A percentile compares a stretch with the other conserved stretches of the same genome.
Conservation (phyloP, 2,113 vertebrate genomes). For the Bombycilla garrulus region DNA sequence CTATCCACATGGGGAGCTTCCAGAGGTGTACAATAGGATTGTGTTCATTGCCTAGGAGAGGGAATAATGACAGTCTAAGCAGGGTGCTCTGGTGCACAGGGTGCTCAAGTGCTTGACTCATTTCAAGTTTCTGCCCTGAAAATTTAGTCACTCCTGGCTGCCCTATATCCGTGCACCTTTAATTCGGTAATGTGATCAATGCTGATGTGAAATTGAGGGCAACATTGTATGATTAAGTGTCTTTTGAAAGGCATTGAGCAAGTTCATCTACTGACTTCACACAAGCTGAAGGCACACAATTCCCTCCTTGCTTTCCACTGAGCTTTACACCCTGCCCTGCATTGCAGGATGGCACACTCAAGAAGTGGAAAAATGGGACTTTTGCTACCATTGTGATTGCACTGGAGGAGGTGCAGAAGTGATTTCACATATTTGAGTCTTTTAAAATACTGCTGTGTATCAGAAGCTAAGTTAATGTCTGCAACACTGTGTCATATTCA, state of each 20-base stretch:
- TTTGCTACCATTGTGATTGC: background rate
- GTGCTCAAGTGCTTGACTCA: background rate
- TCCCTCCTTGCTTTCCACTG: background rate
- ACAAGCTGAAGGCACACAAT: background rate
- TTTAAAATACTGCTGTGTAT: background rate
- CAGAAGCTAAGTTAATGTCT: background rate
- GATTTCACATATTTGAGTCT: background rate
- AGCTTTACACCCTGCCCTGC: background rate
- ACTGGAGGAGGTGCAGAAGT: background rate
- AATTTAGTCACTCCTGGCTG: background rate
- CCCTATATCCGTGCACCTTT: background rate
- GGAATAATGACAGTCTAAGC: rapidly evolving
- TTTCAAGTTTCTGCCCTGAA: background rate
- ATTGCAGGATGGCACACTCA: background rate
- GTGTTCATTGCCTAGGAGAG: background rate
- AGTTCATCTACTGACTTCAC: background rate
- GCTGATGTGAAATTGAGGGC: background rate
- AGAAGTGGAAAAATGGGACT: background rate
- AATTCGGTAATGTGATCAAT: background rate
- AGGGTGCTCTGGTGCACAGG: background rate
- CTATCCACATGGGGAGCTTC: background rate
- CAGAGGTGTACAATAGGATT: background rate
- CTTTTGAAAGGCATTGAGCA: background rate
- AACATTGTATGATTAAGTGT: background rate
- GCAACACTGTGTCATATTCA: background rate